Percentiles rank a stretch among this genome's conserved stretches.
Evolutionary conservation across 2,888 invertebrate genomes (phyloP).

Genomic region (Drosophila stalkeri): DNA sequence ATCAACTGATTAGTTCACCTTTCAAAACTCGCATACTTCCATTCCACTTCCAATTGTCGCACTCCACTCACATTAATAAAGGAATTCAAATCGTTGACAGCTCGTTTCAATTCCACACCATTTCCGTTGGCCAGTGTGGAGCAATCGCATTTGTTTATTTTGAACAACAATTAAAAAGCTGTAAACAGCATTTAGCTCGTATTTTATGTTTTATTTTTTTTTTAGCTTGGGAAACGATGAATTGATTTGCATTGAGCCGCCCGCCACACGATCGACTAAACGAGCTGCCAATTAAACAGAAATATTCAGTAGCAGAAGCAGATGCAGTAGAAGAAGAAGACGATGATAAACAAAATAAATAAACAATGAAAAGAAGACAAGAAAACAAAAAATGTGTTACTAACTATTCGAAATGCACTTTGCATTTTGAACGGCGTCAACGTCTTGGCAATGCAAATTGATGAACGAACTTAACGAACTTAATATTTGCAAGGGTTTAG

Average conservation of each 20-base stretch:
- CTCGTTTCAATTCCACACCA: background rate
- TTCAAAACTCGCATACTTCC: background rate
- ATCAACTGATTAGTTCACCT: background rate
- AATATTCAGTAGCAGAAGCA: background rate
- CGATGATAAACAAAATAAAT: background rate
- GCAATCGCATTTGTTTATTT: constrained; percentile 47
- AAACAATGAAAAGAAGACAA: constrained; percentile 3
- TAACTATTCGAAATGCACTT: constrained; percentile 36
- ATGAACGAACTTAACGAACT: background rate
- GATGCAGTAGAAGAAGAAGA: too few species aligned
- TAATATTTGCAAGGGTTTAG: background rate
- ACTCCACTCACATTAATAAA: background rate
- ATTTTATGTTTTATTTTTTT: background rate
- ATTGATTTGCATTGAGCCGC: constrained; percentile 54
- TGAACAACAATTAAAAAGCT: constrained; percentile 51
- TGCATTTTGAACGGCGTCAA: constrained; percentile 5
- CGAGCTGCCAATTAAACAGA: constrained; percentile 51
- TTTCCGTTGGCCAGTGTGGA: constrained; percentile 37
- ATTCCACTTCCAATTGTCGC: background rate
- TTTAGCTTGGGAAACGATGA: constrained; percentile 43
- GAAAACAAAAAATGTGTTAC: constrained; percentile 10
- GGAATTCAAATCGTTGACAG: background rate
- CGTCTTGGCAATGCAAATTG: background rate
- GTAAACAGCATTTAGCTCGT: constrained; percentile 31
- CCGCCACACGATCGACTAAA: constrained; percentile 54